Evolutionary conservation across 2,113 vertebrate species (phyloP), one percentile per base, ranked within the genome.

Genomic region (Uropsilus gracilis): DNA sequence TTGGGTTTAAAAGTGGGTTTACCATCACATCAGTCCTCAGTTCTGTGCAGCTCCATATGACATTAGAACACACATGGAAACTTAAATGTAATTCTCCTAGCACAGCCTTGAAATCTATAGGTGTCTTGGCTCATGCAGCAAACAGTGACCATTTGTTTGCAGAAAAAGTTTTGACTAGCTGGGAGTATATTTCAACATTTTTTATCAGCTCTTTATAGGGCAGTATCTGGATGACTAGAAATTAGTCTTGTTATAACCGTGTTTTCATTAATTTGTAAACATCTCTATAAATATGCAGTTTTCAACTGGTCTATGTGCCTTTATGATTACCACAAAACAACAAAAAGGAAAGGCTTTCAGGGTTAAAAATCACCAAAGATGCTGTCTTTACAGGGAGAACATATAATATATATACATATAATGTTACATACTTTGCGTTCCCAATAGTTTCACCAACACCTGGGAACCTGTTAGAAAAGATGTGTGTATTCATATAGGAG

Each of bases 241-340:
- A 61, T 78, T 26, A 85, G 72, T 61, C 28, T 5, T 76, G 20
- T 34, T 24, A 37, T 46, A 83, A 44, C 13, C 39, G 24, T 73
- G 9, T 30, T 55, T 75, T 48, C 50, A 94, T 82, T 93, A 61
- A 77, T 39, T 89, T 85, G 57, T 44, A 86, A 93, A 44, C 22
- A 91, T 34, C 26, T 90, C 34, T 91, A 28, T 68, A 77, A 80
- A 75, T 57, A 26, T 32, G n/a, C 22, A 72, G 18, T 28, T 94
- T 76, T 82, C 90, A 68, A n/a, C 9, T 72, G 2, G 3, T 50
- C 34, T 82, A 80, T 57, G 77, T 94, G 18, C 4, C 24, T 68
- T 13, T 0, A 44, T 86, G 42, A 86, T 61, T 48, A 48, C 37
- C 66, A 55, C 17, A 69, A 30, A 76, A n/a, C 18, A 32, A 20